Conservation (phyloP, 1,140 invertebrate species). For the Mya arenaria region DNA sequence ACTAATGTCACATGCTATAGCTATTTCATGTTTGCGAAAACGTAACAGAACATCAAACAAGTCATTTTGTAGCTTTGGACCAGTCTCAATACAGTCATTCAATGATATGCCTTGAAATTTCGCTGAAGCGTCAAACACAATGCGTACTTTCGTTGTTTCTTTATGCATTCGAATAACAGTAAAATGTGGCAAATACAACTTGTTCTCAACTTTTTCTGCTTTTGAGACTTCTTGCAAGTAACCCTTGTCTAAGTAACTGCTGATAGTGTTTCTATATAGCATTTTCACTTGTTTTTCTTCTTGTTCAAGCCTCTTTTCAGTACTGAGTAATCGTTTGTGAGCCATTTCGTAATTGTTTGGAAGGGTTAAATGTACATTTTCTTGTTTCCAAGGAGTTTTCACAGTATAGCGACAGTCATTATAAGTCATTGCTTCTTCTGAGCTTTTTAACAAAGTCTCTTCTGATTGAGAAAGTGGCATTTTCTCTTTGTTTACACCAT, state of each 20-base stretch:
- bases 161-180: constrained; percentile 44
- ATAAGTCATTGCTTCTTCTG: not conserved
- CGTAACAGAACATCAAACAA: constrained; percentile 58
- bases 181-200: constrained; percentile 56
- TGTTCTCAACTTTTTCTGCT: not conserved
- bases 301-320: constrained; percentile 34
- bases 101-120: constrained; percentile 35
- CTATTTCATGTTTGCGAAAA: constrained; percentile 63
- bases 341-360: constrained; percentile 15
- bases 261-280: not conserved
- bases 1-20: constrained; percentile 44
- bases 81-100: constrained; percentile 55
- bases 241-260: not conserved
- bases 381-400: constrained; percentile 37
- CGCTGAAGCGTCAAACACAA: constrained; percentile 51
- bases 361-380: not conserved
- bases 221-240: not conserved
- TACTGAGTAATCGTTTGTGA: not conserved
- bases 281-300: constrained; percentile 12
- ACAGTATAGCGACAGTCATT: constrained; percentile 9
- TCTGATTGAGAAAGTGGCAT: not conserved
- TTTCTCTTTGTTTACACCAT: no score
- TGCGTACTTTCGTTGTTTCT: constrained; percentile 42
- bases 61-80: constrained; percentile 77
- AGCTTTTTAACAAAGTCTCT: no score